A percentile compares a stretch with the other conserved stretches of the same genome.
Conservation (phyloP, 2,113 vertebrate genomes). For the Ophiodon elongatus region DNA sequence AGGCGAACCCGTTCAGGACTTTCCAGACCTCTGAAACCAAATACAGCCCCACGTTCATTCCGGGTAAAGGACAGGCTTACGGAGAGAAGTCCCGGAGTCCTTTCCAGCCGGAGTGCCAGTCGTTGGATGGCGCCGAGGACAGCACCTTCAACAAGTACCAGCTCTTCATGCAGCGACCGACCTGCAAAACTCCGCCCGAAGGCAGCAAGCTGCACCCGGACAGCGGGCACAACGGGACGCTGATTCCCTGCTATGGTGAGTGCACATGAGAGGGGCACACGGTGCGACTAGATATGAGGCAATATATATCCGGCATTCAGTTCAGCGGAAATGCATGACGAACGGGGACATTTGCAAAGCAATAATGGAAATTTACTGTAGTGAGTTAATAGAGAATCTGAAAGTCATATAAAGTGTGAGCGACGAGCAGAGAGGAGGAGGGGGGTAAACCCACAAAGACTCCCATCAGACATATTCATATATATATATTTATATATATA, state of each 20-base stretch:
- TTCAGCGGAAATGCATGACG: slow-evolving; percentile 1
- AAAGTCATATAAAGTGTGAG: slow-evolving; percentile 2
- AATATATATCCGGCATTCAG: not conserved
- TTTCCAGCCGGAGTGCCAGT: slow-evolving; percentile 91
- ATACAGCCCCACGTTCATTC: slow-evolving; percentile 93
- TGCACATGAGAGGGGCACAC: slow-evolving; percentile 9
- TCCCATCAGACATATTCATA: not conserved
- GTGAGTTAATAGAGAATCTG: slow-evolving; percentile 2
- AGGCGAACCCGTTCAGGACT: slow-evolving; percentile 93
- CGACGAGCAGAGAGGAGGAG: not conserved
- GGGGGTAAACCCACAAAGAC: not conserved
- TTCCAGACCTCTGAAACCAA: slow-evolving; percentile 92
- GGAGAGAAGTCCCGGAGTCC: slow-evolving; percentile 90
- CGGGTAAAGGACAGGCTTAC: slow-evolving; percentile 93
- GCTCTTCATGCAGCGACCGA: slow-evolving; percentile 92
- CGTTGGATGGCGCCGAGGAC: slow-evolving; percentile 87
- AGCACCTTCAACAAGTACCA: slow-evolving; percentile 94
- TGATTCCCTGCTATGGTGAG: slow-evolving; percentile 96
- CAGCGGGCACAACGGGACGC: slow-evolving; percentile 89
- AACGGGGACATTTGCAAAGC: not conserved
- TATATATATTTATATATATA: not conserved
- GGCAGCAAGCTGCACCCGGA: slow-evolving; percentile 92
- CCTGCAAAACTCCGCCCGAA: slow-evolving; percentile 94
- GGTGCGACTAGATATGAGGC: no score
- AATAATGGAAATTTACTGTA: not conserved